Evolutionary conservation across 2,113 vertebrate species (phyloP).

Genomic region (Dolichallabes microphthalmus): DNA sequence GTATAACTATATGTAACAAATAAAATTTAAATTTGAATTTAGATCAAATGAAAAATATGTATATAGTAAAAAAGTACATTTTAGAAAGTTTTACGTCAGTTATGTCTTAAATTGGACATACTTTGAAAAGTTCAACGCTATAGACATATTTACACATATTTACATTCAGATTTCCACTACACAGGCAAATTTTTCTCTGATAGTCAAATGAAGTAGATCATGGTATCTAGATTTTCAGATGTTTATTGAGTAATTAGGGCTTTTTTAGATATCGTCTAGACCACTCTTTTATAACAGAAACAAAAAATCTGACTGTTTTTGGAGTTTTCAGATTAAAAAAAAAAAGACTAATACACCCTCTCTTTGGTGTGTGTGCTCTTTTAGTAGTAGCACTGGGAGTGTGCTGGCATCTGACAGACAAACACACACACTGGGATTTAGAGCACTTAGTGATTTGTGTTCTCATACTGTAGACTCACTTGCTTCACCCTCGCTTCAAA

Average conservation of each 20-base stretch:
- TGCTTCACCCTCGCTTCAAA: not conserved
- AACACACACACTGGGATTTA: slow-evolving; percentile 22
- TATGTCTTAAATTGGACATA: not conserved
- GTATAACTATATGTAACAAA: too few relatives aligned
- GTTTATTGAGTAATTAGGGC: not conserved
- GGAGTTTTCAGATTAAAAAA: not conserved
- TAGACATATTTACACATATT: not conserved
- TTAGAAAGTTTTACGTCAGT: not conserved
- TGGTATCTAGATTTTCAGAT: not conserved
- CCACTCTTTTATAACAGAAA: too few relatives aligned
- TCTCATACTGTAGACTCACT: not conserved
- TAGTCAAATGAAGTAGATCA: not conserved
- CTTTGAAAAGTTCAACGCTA: not conserved
- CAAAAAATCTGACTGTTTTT: too few relatives aligned
- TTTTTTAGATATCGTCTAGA: not conserved
- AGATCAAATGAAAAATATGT: not conserved
- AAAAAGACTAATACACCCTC: not conserved
- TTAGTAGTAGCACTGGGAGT: not conserved
- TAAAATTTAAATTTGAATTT: too few relatives aligned
- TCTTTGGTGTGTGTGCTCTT: too few relatives aligned
- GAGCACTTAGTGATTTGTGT: slow-evolving; percentile 3
- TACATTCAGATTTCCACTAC: not conserved
- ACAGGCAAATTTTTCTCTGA: not conserved
- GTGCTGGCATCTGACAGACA: not conserved
- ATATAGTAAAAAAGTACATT: not conserved